Evolutionary conservation across 2,888 invertebrate species (phyloP), one percentile per base, ranked within the genome.

Genomic region (Eretmocerus hayati): DNA sequence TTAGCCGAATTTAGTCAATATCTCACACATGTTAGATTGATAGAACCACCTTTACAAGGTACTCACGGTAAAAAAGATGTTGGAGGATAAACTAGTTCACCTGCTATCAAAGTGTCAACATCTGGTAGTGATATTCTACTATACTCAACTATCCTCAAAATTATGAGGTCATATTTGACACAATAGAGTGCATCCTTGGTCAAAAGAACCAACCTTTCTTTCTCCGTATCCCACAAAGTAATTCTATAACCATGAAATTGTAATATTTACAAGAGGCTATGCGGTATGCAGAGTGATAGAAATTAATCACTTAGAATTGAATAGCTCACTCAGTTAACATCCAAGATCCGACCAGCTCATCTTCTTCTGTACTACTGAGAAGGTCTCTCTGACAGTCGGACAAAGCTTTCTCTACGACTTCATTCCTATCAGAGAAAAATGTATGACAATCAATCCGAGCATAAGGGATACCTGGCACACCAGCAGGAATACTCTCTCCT

Each of bases 111-210:
- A 5, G 83, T 83, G 62, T 87, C 85, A 54, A 90, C 71, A 23
- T 81, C 77, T 52, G 80, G 77, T 46, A 90, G 70, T 48, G 79
- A 77, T 1, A 89, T 76, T 66, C 85, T 81, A 60, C 80, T 80
- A 60, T 80, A 83, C 54, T 86, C 85, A 48, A 87, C 70, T 56
- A 85, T 78, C 60, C 82, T 83, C 68, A 87, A 75, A 0, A 86
- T 86, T 59, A 91, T 90, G 68, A 91, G 90, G 72, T 91, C 90
- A 69, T 87, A 91, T 66, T 88, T 89, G 49, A 87, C 79, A 6
- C 84, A 78, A 62, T 88, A 77, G 22, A 91, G 73, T 32, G 82
- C 76, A 59, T 83, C 78, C n/a, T 84, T 81, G 3, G 87, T 85
- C 20, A 91, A 72, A 13, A 90, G 67, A 2, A 90, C 75, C 32